Evolutionary conservation across 2,888 invertebrate genomes (phyloP), one percentile per base, ranked within the genome.

Genomic region (Macrostomum cliftonense): DNA sequence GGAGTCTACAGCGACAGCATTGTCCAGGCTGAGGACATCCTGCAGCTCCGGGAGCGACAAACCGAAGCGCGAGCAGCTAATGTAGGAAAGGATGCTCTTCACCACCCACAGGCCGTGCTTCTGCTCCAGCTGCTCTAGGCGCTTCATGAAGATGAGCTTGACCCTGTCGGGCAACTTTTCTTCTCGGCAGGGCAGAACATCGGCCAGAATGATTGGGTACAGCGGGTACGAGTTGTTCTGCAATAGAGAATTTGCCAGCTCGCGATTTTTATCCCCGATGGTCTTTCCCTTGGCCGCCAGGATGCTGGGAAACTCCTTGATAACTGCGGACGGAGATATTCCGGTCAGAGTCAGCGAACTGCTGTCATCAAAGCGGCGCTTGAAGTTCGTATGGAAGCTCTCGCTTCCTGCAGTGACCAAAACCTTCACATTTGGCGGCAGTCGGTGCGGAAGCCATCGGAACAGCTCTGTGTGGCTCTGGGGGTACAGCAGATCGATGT

Each of bases 391-490:
- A 47, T 7, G 39, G 21, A 49, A n/a, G 7, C 38, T 13, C 13
- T 49, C 49, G 16, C 47, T 49, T 7, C 49, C 37, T 7, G 49
- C 37, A 2, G 49, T 49, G 12, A 49, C 37, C 12, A 49, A 9
- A 21, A 49, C 37, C 50, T 49, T 49, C 2, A 49, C 49, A 16
- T 14, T 14, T 2, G 36, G 19, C 13, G 49, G 49, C 12, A 49
- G 21, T 17, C 28, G 17, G 37, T 49, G 49, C 12, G 49, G 49
- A 2, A 49, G 19, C 49, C 49, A 49, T 2, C 47, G 47, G 17
- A 49, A 37, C 50, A 49, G 21, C 36, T 49, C 49, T 9, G 49
- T 49, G 47, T 49, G 49, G 20, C 49, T 50, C 21, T 14, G 19
- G 5, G 49, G 49, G 49, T 38, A 49, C n/a, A 49, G 38, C 4